These are phyloP conservation scores for Crocidura indochinensis DNA, from an alignment of 2,797 vertebrate genomes.

Conservation along the genomic window DNA sequence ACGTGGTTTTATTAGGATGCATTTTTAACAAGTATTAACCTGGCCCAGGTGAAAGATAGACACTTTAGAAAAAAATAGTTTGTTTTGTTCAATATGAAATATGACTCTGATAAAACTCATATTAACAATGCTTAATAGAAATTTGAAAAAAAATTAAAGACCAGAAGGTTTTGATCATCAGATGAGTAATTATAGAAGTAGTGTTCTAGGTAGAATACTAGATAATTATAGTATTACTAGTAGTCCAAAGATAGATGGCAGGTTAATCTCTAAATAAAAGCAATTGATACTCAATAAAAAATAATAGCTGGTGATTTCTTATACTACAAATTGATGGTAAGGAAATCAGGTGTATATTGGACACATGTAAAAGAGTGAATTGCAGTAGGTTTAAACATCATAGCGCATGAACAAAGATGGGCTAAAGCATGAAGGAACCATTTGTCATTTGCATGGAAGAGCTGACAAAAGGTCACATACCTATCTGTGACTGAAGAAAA, in stretches of 20 bases:
- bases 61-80: neutral
- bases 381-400: neutral
- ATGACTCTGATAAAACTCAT: constrained; percentile 1
- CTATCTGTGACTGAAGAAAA: constrained; percentile 63
- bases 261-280: constrained; percentile 69
- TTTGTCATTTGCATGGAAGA: constrained; percentile 13
- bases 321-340: constrained; percentile 2
- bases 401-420: neutral
- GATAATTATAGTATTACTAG: constrained; percentile 47
- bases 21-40: constrained; percentile 14
- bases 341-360: neutral
- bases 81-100: constrained; percentile 48
- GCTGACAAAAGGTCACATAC: constrained; percentile 33
- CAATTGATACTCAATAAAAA: constrained; percentile 61
- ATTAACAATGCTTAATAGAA: constrained; percentile 9
- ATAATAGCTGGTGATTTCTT: constrained; percentile 30
- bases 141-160: constrained; percentile 46
- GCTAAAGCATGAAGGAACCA: neutral
- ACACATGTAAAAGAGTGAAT: neutral
- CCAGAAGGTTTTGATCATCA: constrained; percentile 33
- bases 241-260: constrained; percentile 34
- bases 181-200: constrained; percentile 43
- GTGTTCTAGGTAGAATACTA: constrained; percentile 37
- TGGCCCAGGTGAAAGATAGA: constrained; percentile 60
- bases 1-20: constrained; percentile 68